Conservation (phyloP, 2,113 vertebrate species). For the Tragelaphus imberbis region DNA sequence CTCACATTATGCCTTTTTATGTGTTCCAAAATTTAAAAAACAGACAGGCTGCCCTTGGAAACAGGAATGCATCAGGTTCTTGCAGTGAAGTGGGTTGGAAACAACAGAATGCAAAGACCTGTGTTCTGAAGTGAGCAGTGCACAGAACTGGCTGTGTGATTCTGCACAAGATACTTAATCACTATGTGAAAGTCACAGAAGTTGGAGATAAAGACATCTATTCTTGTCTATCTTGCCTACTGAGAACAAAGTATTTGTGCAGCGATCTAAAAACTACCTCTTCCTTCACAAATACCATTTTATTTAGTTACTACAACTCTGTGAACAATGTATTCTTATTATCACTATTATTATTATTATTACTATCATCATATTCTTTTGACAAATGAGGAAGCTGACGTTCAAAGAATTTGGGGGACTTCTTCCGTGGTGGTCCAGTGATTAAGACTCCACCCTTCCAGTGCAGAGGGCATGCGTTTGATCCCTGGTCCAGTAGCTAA, state of each 20-base stretch:
- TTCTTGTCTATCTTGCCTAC: neutral
- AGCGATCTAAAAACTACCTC: neutral
- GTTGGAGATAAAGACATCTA: neutral
- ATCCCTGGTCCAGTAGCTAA: neutral
- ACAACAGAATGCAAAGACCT: neutral
- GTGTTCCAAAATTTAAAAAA: neutral
- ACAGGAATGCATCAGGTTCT: neutral
- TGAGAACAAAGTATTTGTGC: neutral
- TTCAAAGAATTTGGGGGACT: neutral
- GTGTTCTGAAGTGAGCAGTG: neutral
- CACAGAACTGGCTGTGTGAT: neutral
- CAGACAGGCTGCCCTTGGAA: neutral
- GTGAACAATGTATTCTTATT: neutral
- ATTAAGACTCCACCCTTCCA: neutral
- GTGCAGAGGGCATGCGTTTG: neutral
- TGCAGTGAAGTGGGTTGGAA: neutral
- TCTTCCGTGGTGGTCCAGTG: neutral
- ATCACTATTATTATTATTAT: neutral
- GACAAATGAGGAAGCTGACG: neutral
- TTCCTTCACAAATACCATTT: neutral
- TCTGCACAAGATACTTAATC: neutral
- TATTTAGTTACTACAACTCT: neutral
- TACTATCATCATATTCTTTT: neutral
- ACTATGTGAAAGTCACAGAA: neutral
- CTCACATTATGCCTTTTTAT: neutral